These are phyloP conservation scores for Turritopsis dohrnii DNA, from an alignment of 30 jellyfish, hydroid and myxozoan genomes.

Conservation along the genomic window DNA sequence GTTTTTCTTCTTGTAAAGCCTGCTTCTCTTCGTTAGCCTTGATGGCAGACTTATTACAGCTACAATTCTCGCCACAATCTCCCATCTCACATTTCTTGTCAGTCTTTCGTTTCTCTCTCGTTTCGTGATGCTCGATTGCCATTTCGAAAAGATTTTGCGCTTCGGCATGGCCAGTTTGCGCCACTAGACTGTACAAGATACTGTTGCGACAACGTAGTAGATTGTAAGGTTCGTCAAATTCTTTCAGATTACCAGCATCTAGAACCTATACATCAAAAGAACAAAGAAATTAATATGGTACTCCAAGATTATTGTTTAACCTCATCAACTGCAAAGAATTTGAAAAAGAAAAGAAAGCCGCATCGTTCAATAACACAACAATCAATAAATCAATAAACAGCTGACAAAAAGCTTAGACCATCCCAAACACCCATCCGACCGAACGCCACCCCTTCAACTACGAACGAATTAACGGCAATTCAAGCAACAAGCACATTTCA, in stretches of 20 bases:
- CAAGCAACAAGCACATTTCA: background rate
- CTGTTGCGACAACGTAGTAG: constrained; percentile 77
- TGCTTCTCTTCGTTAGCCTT: background rate
- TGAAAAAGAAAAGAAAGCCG: no score
- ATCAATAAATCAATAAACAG: no score
- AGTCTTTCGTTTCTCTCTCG: constrained; percentile 23
- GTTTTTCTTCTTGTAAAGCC: background rate
- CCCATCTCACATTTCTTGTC: background rate
- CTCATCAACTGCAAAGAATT: no score
- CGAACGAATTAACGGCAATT: no score
- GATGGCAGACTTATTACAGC: background rate
- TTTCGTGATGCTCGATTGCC: constrained; percentile 66
- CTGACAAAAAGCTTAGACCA: no score
- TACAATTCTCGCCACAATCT: constrained; percentile 15
- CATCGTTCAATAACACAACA: no score
- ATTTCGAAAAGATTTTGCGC: constrained; percentile 83
- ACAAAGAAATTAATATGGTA: background rate
- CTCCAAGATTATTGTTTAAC: no score
- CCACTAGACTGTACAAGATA: constrained; percentile 63
- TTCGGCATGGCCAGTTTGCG: constrained; percentile 85
- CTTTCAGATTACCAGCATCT: constrained; percentile 87
- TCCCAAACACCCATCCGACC: no score
- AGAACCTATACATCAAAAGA: constrained; percentile 43
- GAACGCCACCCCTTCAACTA: no score
- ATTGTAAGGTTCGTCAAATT: constrained; percentile 68